Base-by-base conservation (phyloP, 2,888 invertebrate genomes). In the Argyresthia albistria region DNA sequence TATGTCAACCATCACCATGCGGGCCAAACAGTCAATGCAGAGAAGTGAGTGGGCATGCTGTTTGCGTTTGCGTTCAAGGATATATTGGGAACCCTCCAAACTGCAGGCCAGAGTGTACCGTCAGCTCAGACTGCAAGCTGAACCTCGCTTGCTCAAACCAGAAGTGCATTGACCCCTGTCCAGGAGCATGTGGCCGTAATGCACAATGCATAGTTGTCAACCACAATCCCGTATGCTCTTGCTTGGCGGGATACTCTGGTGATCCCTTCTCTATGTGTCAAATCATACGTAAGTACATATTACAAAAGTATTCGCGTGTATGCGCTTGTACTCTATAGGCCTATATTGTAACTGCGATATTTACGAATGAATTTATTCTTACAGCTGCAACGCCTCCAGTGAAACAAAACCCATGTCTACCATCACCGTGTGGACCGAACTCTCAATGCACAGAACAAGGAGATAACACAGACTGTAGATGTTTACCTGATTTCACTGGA, bases 21-120 rank as follows among this genome's bases (percentile, higher is more conserved):
- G 94, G 94, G 10, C 91, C 93, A 4, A 91, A 93, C 67, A 92
- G 93, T 57, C 90, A 92, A 63, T 95, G 95, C 66, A 87, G 90
- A 60, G 91, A 90, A 72, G 77, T 91, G 8, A 91, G 91, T 58
- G 90, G 90, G 2, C 91, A 92, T 63, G 91, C 93, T 0, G 91
- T 92, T 4, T 95, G 95, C 64, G 90, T 91, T 48, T 95, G 95
- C 64, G 83, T 92, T 3, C 84, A 89, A 50, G 91, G 91, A 25
- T 93, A 88, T 62, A 78, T 91, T 25, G 94, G 94, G 35, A 90
- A 88, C 57, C 93, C 93, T 50, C 93, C 93, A 36, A 89, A 90
- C 57, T 95, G 95, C 65, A 89, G 93, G 48, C 95, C 94, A 0
- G 94, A 95, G 77, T 95, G 95, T 72, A 88, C 92, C 46, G 87